phyloP scores from a whole-genome alignment of 2,797 vertebrate species.

The Enteromius viviparus region DNA sequence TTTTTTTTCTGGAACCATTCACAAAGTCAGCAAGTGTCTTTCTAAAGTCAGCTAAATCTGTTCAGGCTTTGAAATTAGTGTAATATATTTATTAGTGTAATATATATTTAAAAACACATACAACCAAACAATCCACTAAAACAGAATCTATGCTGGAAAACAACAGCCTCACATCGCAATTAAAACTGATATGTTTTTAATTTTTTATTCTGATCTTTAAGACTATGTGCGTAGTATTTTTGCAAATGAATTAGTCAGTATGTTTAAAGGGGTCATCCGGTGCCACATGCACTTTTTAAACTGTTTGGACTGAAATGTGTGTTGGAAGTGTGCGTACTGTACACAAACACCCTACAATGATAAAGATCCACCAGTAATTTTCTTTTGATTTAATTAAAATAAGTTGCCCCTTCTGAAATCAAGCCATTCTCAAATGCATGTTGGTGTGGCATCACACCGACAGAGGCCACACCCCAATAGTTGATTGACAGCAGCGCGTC shows the following conservation, averaged over 20 bases:
- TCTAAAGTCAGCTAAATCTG: not conserved
- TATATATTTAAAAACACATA: not conserved
- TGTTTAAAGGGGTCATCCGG: not conserved
- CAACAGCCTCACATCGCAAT: not conserved
- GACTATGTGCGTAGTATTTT: not conserved
- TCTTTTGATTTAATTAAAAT: too few species aligned
- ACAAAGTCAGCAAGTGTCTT: not conserved
- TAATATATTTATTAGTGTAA: not conserved
- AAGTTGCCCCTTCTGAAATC: too few species aligned
- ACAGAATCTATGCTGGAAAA: not conserved
- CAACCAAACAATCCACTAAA: slow-evolving; percentile 8
- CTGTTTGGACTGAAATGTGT: too few species aligned
- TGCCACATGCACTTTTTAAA: too few species aligned
- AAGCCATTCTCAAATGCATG: too few species aligned
- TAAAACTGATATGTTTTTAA: not conserved
- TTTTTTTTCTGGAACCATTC: not conserved
- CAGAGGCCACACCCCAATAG: too few species aligned
- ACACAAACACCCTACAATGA: too few species aligned
- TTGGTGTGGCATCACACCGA: too few species aligned
- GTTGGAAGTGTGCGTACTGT: too few species aligned
- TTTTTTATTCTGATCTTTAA: not conserved
- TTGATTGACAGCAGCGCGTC: too few species aligned
- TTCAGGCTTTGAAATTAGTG: not conserved
- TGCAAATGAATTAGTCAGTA: not conserved
- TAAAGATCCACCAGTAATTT: too few species aligned